Percentiles rank a stretch among this genome's conserved stretches.
Conservation (phyloP, 2,888 invertebrate genomes). For the Harmothoe impar region DNA sequence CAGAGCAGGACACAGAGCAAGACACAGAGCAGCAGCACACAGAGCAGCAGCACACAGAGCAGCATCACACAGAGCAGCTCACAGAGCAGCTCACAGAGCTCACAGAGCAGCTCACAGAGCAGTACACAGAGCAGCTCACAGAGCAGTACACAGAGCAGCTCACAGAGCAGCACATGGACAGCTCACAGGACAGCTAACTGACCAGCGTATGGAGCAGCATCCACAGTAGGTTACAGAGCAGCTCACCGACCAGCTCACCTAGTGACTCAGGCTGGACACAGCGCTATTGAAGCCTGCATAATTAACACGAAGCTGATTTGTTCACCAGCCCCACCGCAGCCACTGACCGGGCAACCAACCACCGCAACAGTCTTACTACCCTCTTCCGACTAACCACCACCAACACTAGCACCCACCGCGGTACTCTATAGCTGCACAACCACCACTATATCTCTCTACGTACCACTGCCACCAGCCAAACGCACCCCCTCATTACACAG, state of each 20-base stretch:
- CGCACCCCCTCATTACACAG: no score
- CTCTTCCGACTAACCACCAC: background rate
- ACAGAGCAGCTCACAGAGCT: background rate
- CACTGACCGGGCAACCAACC: background rate
- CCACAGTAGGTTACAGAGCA: background rate
- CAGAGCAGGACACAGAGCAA: background rate
- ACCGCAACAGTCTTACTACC: background rate
- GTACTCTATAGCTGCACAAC: no score
- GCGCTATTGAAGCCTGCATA: background rate
- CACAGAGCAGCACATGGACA: background rate
- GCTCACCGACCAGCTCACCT: background rate
- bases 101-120: background rate
- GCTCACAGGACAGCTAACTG: background rate
- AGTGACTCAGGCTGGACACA: background rate
- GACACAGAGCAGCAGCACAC: background rate
- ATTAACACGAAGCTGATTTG: background rate
- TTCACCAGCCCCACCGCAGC: background rate
- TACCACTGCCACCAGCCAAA: no score
- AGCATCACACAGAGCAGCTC: background rate
- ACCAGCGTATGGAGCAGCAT: background rate
- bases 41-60: background rate
- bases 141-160: no score
- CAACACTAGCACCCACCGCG: background rate
- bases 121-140: background rate
- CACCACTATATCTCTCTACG: no score